Evolutionary conservation across 2,888 invertebrate species (phyloP), one percentile per base, ranked within the genome.

Genomic region (Heliconius hortense): DNA sequence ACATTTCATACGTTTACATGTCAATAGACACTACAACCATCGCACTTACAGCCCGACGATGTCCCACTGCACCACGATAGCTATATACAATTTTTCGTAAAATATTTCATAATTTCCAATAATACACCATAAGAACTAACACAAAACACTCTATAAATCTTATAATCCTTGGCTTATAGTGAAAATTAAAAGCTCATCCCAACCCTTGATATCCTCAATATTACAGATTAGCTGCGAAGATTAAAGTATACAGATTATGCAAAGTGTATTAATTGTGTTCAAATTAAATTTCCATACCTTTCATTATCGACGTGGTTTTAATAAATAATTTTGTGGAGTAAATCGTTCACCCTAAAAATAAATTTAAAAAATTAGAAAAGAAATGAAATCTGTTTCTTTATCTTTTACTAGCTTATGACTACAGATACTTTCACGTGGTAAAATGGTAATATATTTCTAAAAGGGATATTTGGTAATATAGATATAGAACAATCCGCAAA

Each of bases 261-360:
- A 79, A 77, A 77, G 66, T 71, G 68, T 35, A 35, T 35, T 35
- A 35, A 35, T 35, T 35, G 35, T 56, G 71, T 75, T 73, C 72
- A 26, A 73, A 79, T 80, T 80, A 26, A 73, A 79, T 80, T 80
- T 77, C 75, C 80, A 79, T 79, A 77, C 76, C 75, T 76, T 76
- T 74, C 62, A 76, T 56, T 67, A 26, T 53, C 26, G 56, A 21
- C 71, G 56, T 18, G 64, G 62, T 70, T 72, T 76, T 70, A 71
- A 75, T 71, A 75, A 71, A 72, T 35, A 63, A 53, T 31, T 67
- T 64, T 68, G 56, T 59, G 26, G 48, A 74, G 60, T 11, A 28
- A 59, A 59, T n/a, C 7, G 11, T 21, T 28, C 24, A 26, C 31
- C 15, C 15, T 64, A 43, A 39, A 64, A 53, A 53, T 5, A 39